Evolutionary conservation across 2,113 vertebrate species (phyloP).

Genomic region (human): GRCh38 chr4:70690501-70691000

Average conservation of each 20-base stretch:
- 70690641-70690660: conserved; percentile 11
- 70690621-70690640: neutral
- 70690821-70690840: too few species aligned
- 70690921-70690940: too few species aligned
- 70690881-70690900: too few species aligned
- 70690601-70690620: neutral
- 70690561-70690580: conserved; percentile 7
- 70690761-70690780: conserved; percentile 4
- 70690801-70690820: neutral
- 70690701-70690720: neutral
- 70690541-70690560: neutral
- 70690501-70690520: neutral
- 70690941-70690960: too few species aligned
- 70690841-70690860: too few species aligned
- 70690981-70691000: too few species aligned
- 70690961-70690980: too few species aligned
- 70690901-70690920: too few species aligned
- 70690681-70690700: conserved; percentile 1
- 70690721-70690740: neutral
- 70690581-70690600: conserved; percentile 16
- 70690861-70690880: too few species aligned
- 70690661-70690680: conserved; percentile 1
- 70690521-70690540: neutral
- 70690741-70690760: neutral
- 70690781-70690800: neutral